Base-by-base conservation (phyloP, 2,113 vertebrate species). In the Bubo scandiacus region DNA sequence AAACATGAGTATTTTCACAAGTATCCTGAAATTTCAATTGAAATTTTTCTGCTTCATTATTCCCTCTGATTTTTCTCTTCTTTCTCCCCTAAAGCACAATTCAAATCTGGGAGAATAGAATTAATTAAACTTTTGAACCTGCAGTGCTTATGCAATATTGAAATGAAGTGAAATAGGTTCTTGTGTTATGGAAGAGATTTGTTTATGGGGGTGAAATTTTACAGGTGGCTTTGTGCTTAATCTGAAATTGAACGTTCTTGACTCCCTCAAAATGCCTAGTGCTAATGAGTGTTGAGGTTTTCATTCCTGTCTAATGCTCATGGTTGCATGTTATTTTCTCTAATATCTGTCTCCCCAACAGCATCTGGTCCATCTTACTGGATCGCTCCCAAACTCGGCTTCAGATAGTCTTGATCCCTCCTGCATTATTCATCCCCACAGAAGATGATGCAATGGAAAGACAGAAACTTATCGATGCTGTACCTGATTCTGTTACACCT, bases 371-470 rank as follows among this genome's bases (percentile, higher is more conserved):
- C 96, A 97, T 98, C 86, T 90, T 99, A 81, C 97, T 99, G 80
- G 98, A 99, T 97, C 98, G 98, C 51, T 98, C 98, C 82, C 98
- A 99, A 83, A 98, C 98, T 51, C 97, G 98, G 34, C 98, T 99
- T 32, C 98, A 99, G 96, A 98, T 99, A 74, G 98, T 98, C 51
- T 87, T 99, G 88, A 98, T 99, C 79, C 98, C 98, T 25, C 98
- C 98, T 92, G 98, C 98, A 81, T 97, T 99, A 95, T 99, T 99
- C 96, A 98, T 98, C 88, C 97, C 98, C 27, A 96, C 98, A 62
- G 98, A 98, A 97, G 98, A 98, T 79, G 98, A 98, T 80, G 98
- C 97, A 90, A 98, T 98, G 97, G 98, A 98, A 87, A 97, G 97
- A 72, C 98, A 98, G 96, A 98, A 98, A 59, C 97, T 98, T 70